These are phyloP conservation scores for Cepaea hortensis DNA, from an alignment of 2,888 invertebrate genomes.

Conservation along the genomic window DNA sequence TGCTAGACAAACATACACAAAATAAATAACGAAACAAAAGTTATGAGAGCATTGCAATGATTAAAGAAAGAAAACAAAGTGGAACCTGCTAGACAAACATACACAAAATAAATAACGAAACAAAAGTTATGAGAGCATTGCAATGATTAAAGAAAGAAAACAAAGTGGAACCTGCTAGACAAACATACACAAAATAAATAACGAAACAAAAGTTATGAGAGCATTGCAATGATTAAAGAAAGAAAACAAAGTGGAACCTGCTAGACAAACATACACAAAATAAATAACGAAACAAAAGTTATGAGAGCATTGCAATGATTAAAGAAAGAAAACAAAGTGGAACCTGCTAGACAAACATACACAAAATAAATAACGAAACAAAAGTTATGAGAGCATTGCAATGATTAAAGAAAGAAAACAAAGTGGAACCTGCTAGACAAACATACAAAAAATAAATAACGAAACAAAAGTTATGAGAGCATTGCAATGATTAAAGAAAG, in stretches of 20 bases:
- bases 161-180: constrained; percentile 57
- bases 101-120: not conserved
- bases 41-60: no score
- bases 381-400: no score
- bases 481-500: no score
- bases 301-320: no score
- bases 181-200: not conserved
- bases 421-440: constrained; percentile 56
- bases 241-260: constrained; percentile 58
- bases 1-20: constrained; percentile 41
- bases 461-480: no score
- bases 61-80: no score
- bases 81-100: constrained; percentile 54
- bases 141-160: no score
- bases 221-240: no score
- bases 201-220: no score
- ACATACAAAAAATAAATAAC: not conserved
- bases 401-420: no score
- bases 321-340: constrained; percentile 8
- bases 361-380: not conserved
- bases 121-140: no score
- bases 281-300: not conserved
- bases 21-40: not conserved
- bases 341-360: constrained; percentile 52
- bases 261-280: not conserved